Conservation (phyloP, 2,797 vertebrate genomes). For the Nasua narica region DNA sequence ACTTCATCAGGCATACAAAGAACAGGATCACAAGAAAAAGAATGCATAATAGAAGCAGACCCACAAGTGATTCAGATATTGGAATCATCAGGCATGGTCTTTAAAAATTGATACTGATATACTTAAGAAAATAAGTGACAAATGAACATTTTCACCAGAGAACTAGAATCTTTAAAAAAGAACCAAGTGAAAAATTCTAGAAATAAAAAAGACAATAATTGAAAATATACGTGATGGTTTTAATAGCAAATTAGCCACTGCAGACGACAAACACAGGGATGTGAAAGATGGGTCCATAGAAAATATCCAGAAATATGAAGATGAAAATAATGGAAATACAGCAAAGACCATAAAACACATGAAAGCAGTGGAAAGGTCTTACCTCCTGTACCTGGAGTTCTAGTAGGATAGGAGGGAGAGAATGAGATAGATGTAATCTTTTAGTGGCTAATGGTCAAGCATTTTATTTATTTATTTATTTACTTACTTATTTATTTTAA, state of each 20-base stretch:
- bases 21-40: neutral
- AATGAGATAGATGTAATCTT: neutral
- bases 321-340: neutral
- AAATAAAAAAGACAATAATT: neutral
- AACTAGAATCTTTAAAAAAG: neutral
- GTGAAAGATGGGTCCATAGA: neutral
- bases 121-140: neutral
- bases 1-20: neutral
- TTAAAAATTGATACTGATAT: neutral
- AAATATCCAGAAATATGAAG: neutral
- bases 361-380: neutral
- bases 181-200: slow-evolving; percentile 1
- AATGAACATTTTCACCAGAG: neutral
- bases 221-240: neutral
- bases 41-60: neutral
- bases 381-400: neutral
- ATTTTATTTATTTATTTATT: neutral
- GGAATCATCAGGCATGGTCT: neutral
- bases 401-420: neutral
- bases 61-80: neutral
- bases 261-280: neutral
- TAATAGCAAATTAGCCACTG: neutral
- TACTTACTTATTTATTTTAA: neutral
- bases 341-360: neutral
- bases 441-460: neutral